phyloP scores from a whole-genome alignment of 1,140 invertebrate species.

The Aphelinus atriplicis region DNA sequence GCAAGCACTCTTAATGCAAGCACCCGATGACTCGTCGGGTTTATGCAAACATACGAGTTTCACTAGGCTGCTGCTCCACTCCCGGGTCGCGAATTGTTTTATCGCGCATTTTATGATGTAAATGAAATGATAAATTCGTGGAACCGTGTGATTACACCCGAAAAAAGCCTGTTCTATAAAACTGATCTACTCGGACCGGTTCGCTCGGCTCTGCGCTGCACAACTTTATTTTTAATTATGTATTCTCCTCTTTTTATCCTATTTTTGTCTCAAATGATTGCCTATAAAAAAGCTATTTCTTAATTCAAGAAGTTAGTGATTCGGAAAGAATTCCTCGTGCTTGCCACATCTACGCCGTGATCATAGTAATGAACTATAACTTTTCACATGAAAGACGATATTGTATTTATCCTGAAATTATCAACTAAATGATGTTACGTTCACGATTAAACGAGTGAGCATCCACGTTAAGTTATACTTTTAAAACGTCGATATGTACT shows the following conservation, averaged over 20 bases:
- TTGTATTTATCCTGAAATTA: too few relatives aligned
- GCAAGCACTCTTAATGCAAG: not conserved
- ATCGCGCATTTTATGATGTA: slow-evolving; percentile 31
- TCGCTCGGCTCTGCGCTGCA: not conserved
- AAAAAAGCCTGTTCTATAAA: slow-evolving; percentile 32
- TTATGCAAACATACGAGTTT: too few relatives aligned
- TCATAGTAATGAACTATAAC: too few relatives aligned
- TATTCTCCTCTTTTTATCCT: not conserved
- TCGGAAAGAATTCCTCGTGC: not conserved
- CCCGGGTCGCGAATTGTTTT: slow-evolving; percentile 14
- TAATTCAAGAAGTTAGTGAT: not conserved
- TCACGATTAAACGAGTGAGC: too few relatives aligned
- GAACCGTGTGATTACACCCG: slow-evolving; percentile 18
- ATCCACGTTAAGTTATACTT: too few relatives aligned
- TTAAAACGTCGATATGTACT: too few relatives aligned
- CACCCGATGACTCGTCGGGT: too few relatives aligned
- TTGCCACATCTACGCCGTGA: too few relatives aligned
- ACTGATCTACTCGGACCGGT: slow-evolving; percentile 21
- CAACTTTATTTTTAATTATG: not conserved
- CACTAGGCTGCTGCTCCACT: not conserved
- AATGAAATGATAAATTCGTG: slow-evolving; percentile 29
- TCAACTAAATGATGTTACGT: too few relatives aligned
- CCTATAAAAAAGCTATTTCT: slow-evolving; percentile 12
- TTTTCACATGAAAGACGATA: too few relatives aligned
- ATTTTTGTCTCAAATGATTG: not conserved